Conservation (phyloP, 2,888 invertebrate species). For the Lottia gigantea region DNA sequence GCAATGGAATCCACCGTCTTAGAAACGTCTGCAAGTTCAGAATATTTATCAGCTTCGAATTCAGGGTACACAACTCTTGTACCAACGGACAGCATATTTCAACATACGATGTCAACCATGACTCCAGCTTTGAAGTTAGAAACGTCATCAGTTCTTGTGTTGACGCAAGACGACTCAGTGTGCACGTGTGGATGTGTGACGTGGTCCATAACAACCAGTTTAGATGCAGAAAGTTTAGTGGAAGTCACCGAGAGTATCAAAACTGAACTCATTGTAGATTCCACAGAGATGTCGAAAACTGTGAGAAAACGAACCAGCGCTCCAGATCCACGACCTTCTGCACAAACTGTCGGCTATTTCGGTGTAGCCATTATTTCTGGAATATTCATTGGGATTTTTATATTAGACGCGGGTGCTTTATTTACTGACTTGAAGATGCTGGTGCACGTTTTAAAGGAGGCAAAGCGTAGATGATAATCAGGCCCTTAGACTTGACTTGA, state of each 20-base stretch:
- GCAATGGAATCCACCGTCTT: no score
- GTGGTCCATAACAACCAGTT: conserved; percentile 12
- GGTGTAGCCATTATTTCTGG: conserved; percentile 26
- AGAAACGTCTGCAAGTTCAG: no score
- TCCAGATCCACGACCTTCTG: conserved; percentile 25
- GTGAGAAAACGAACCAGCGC: conserved; percentile 26
- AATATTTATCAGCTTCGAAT: no score
- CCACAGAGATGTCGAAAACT: conserved; percentile 23
- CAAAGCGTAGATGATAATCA: neutral
- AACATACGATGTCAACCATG: no score
- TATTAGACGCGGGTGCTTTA: conserved; percentile 25
- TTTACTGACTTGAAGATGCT: conserved; percentile 16
- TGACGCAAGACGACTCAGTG: conserved; percentile 9
- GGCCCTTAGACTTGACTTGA: no score
- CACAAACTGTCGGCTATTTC: conserved; percentile 32
- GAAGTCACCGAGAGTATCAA: conserved; percentile 21
- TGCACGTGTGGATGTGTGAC: conserved; percentile 25
- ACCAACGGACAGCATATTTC: no score
- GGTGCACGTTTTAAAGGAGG: conserved; percentile 4
- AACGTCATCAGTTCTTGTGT: neutral
- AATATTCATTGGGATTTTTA: conserved; percentile 22
- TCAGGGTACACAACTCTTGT: no score
- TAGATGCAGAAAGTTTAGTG: conserved; percentile 16
- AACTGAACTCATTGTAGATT: conserved; percentile 28
- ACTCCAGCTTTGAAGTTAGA: neutral